These are phyloP conservation scores for Neogobius melanostomus DNA, from an alignment of 2,113 vertebrate species.

Conservation along the genomic window DNA sequence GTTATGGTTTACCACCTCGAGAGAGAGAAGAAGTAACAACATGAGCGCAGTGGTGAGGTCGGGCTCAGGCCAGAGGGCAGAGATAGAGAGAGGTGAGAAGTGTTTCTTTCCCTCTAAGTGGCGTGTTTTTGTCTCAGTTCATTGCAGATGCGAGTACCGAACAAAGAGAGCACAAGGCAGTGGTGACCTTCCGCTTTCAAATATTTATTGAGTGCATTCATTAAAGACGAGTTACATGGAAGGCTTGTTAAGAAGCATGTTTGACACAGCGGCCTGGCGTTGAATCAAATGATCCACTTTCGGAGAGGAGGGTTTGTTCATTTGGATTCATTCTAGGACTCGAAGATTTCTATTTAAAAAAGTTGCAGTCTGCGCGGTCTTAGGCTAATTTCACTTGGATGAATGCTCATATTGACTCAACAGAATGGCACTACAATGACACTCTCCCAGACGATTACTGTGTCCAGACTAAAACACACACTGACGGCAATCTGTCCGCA, in stretches of 20 bases:
- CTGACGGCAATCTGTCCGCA: too few species aligned
- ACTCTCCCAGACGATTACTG: too few species aligned
- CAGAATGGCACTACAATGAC: too few species aligned
- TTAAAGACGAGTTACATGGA: slow-evolving; percentile 6
- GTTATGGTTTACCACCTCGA: slow-evolving; percentile 12
- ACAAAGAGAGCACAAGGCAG: not conserved
- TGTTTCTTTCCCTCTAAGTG: slow-evolving; percentile 2
- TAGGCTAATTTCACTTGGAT: too few species aligned
- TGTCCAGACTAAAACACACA: too few species aligned
- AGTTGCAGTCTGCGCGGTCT: too few species aligned
- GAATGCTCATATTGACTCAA: too few species aligned
- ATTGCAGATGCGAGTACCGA: not conserved
- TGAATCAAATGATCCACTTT: too few species aligned
- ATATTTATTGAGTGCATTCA: slow-evolving; percentile 1
- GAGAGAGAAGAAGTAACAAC: slow-evolving; percentile 6
- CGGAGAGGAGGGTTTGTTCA: too few species aligned
- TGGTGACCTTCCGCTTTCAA: not conserved
- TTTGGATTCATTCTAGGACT: too few species aligned
- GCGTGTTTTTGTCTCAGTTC: slow-evolving; percentile 13
- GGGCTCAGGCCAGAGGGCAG: not conserved
- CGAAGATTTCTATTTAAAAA: too few species aligned
- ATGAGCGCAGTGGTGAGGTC: slow-evolving; percentile 21
- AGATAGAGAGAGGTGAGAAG: not conserved
- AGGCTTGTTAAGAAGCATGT: not conserved
- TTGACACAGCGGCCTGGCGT: not conserved